These are phyloP conservation scores for Myiothlypis coronata DNA, from an alignment of 2,797 vertebrate genomes.

Conservation along the genomic window DNA sequence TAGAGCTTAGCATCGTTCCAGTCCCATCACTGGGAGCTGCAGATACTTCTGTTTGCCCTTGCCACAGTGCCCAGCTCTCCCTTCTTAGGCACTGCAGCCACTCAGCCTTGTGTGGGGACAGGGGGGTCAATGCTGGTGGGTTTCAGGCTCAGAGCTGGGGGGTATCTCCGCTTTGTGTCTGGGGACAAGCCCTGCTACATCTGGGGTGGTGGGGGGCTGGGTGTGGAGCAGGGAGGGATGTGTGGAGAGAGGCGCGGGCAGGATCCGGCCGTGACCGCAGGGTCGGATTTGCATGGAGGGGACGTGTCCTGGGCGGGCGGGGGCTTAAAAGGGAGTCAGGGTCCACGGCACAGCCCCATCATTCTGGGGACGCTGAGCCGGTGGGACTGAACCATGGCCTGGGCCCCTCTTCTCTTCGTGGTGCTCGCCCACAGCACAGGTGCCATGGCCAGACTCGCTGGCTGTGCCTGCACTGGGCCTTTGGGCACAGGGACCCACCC, in stretches of 20 bases:
- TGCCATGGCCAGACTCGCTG: accelerated
- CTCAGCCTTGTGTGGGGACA: background rate
- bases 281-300: background rate
- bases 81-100: background rate
- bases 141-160: background rate
- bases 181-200: background rate
- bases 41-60: background rate
- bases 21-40: background rate
- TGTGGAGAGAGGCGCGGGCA: background rate
- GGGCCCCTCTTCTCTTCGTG: background rate
- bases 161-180: accelerated
- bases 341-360: background rate
- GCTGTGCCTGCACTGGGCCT: accelerated
- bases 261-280: background rate
- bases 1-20: accelerated
- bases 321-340: background rate
- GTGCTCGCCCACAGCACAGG: background rate
- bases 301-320: background rate
- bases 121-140: accelerated
- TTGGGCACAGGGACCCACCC: accelerated
- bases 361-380: background rate
- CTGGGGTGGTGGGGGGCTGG: background rate
- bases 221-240: background rate
- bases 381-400: background rate
- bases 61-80: background rate